Evolutionary conservation across 2,113 vertebrate species (phyloP).

Genomic region (Poeciliopsis prolifica): DNA sequence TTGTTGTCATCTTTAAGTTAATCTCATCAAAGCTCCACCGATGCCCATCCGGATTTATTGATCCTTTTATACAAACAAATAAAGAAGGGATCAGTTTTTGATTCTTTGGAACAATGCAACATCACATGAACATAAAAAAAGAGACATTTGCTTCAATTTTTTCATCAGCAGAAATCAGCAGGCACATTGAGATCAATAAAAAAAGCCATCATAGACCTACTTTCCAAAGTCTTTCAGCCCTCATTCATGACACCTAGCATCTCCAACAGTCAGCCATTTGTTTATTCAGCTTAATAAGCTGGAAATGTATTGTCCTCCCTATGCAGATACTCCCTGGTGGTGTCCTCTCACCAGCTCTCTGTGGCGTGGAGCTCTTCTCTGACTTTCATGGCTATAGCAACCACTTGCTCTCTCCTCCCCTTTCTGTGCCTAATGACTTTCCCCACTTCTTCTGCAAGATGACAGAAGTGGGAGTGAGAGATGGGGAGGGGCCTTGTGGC

Average conservation of each 20-base stretch:
- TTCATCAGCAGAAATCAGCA: neutral
- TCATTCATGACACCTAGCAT: conserved; percentile 41
- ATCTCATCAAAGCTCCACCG: conserved; percentile 20
- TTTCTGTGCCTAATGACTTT: conserved; percentile 73
- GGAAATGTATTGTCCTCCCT: conserved; percentile 57
- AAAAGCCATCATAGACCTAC: conserved; percentile 47
- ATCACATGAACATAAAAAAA: neutral
- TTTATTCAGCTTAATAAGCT: conserved; percentile 66
- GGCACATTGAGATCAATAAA: neutral
- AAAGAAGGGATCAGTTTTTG: conserved; percentile 8
- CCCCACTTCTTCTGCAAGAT: conserved; percentile 54
- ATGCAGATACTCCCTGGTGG: conserved; percentile 61
- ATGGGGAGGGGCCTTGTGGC: conserved; percentile 43
- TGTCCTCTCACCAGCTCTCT: conserved; percentile 61
- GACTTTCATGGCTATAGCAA: conserved; percentile 71
- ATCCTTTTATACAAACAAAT: conserved; percentile 26
- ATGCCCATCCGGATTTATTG: conserved; percentile 17
- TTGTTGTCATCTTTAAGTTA: conserved; percentile 12
- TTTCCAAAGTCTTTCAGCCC: conserved; percentile 40
- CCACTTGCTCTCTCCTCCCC: conserved; percentile 76
- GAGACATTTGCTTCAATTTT: conserved; percentile 9
- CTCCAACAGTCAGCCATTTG: conserved; percentile 54
- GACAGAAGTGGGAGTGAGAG: conserved; percentile 60
- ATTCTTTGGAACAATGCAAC: neutral
- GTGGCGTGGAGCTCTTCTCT: conserved; percentile 69